Evolutionary conservation across 2,888 invertebrate genomes (phyloP), one percentile per base, ranked within the genome.

Genomic region (Didymodactylos carnosus): DNA sequence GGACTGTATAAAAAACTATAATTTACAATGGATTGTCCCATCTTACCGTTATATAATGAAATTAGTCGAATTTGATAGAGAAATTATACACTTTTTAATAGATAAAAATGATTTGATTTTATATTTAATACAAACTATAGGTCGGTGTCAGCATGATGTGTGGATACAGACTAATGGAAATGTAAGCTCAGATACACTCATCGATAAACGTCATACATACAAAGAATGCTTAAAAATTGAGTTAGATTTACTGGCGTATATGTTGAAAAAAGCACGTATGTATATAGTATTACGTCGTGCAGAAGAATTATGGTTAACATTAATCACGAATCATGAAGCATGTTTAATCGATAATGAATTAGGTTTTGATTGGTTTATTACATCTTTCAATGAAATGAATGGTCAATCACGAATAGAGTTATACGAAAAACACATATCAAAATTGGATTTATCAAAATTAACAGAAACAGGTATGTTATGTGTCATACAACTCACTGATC

Each of bases 321-420:
- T 86, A 71, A 81, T 84, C 11, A 81, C 80, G 35, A 83, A 82
- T 76, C 78, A 80, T 10, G 81, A 82, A 71, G 82, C 84, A 25
- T 84, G 83, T 77, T 80, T 81, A 41, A 82, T 82, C 80, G 84
- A 85, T 76, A 80, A 80, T 76, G 83, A 84, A 81, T 84, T 84
- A 73, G 73, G 84, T 76, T 85, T 83, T 78, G 82, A 83, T 69
- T 85, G 85, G 85, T 84, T 85, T 78, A 81, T 80, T 72, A 80
- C 80, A 75, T 83, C 85, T 39, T 77, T 83, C 29, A 79, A 80
- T 73, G 85, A 85, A 77, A 77, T 86, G 75, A 84, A 84, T 75
- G 78, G 80, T 70, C 83, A 84, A 40, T 84, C 84, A 1, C 83
- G 83, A 76, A 79, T 79, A 39, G 81, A 83, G 75, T 78, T 86